These are phyloP conservation scores for Anniella stebbinsi DNA, from an alignment of 2,797 vertebrate genomes.

Conservation along the genomic window DNA sequence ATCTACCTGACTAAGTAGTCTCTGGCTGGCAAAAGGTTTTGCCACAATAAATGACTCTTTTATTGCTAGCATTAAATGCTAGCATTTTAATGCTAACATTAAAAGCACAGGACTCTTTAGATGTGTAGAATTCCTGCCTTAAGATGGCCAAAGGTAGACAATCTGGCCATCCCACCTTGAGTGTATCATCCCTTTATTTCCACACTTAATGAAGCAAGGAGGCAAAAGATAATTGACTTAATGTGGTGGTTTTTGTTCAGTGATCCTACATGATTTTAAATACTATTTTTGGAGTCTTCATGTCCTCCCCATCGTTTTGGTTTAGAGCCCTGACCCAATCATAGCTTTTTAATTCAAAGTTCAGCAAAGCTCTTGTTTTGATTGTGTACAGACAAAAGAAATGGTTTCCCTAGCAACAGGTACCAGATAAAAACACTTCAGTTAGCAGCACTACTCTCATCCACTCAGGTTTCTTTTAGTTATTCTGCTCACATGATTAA, in stretches of 20 bases:
- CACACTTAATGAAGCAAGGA: background rate
- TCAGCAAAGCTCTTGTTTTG: conserved; percentile 29
- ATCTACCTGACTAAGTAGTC: background rate
- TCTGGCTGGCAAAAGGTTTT: background rate
- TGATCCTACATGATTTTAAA: conserved; percentile 11
- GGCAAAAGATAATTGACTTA: background rate
- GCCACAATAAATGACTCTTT: background rate
- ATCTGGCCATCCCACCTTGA: background rate
- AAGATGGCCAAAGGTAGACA: background rate
- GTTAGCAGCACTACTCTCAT: background rate
- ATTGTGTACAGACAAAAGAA: conserved; percentile 29
- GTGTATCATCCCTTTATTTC: conserved; percentile 15
- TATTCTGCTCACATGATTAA: conserved; percentile 34
- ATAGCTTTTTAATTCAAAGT: conserved; percentile 14
- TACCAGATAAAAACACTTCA: conserved; percentile 46
- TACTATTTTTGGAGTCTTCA: background rate
- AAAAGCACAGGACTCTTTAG: too few species aligned
- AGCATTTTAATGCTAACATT: too few species aligned
- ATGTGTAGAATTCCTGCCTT: background rate
- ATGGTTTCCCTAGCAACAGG: conserved; percentile 48
- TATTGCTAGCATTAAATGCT: too few species aligned
- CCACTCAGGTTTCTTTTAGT: conserved; percentile 24
- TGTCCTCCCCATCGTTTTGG: background rate
- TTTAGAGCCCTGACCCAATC: background rate
- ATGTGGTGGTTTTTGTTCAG: background rate